Base-by-base conservation (phyloP, 2,113 vertebrate genomes). In the Phylloscopus whistleri region DNA sequence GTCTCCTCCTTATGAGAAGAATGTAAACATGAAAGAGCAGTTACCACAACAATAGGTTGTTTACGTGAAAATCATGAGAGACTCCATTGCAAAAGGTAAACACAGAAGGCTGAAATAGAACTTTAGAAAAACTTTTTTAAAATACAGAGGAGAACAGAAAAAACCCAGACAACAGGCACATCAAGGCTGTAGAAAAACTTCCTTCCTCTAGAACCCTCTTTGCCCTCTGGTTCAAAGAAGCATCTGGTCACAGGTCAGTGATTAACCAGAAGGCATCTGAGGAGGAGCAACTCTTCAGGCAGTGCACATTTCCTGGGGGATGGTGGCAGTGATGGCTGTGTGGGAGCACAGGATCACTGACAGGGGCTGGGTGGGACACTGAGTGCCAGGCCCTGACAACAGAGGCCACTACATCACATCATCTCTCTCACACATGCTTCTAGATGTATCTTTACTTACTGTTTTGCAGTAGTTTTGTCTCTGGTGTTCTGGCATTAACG, bases 251-350 rank as follows among this genome's bases (percentile, higher is more conserved):
- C 76, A 84, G 64, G 33, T 55, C 69, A 31, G 68, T 19, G 48
- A 56, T 52, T 26, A 72, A 93, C 27, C 55, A 87, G 60, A 67
- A 92, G 13, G 60, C 23, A 81, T n/a, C 52, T 90, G 41, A 52
- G 30, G 43, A 78, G 73, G 49, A 86, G 60, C 51, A 77, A 9
- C 37, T 30, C 88, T 20, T 62, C 56, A 89, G 60, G 3, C 76
- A 68, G 55, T 1, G 55, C 27, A 26, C 26, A 14, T 51, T 72
- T 84, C 26, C 55, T 67, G 11, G 17, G 33, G 68, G 52, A 19
- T 52, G 43, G 78, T 15, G 41, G 41, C 13, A 41, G 41, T 41
- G 0, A 37, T 1, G 5, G 49, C 51, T 26, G 1, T 0, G 7
- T 37, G 51, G 81, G 43, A 69, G 6, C 39, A 51, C 1, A 24